phyloP scores from a whole-genome alignment of 2,888 invertebrate species.

The Pterostichus madidus region DNA sequence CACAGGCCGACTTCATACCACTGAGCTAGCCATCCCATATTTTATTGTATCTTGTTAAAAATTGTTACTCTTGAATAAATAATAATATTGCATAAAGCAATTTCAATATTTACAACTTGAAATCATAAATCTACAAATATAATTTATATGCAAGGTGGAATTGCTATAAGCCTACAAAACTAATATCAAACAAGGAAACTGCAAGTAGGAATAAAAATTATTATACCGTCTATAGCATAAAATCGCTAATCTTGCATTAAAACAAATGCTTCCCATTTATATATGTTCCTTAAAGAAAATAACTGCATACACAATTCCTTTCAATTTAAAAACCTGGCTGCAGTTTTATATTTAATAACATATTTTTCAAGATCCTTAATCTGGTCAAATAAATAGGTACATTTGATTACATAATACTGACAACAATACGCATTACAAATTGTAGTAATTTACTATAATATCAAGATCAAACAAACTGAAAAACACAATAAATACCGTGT shows the following conservation, averaged over 20 bases:
- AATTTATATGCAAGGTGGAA: neutral
- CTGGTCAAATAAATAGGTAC: slow-evolving; percentile 37
- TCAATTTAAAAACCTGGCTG: too few species aligned
- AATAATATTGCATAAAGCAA: neutral
- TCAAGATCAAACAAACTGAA: slow-evolving; percentile 41
- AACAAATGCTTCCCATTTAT: neutral
- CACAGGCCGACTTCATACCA: too few species aligned
- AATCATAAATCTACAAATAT: slow-evolving; percentile 5
- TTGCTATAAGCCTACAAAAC: neutral
- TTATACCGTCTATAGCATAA: neutral
- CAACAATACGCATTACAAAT: slow-evolving; percentile 44
- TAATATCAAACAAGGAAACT: slow-evolving; percentile 14
- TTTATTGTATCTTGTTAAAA: too few species aligned
- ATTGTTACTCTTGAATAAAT: too few species aligned
- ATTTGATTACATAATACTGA: slow-evolving; percentile 23
- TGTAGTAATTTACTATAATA: slow-evolving; percentile 45
- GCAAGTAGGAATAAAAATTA: neutral
- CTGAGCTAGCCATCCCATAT: too few species aligned
- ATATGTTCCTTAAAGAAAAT: neutral
- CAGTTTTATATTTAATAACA: neutral
- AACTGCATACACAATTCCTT: neutral
- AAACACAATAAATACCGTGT: slow-evolving; percentile 23
- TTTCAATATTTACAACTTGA: neutral
- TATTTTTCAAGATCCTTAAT: slow-evolving; percentile 17
- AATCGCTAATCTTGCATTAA: neutral